Base-by-base conservation (phyloP, 2,113 vertebrate species). In the Tragelaphus imberbis region DNA sequence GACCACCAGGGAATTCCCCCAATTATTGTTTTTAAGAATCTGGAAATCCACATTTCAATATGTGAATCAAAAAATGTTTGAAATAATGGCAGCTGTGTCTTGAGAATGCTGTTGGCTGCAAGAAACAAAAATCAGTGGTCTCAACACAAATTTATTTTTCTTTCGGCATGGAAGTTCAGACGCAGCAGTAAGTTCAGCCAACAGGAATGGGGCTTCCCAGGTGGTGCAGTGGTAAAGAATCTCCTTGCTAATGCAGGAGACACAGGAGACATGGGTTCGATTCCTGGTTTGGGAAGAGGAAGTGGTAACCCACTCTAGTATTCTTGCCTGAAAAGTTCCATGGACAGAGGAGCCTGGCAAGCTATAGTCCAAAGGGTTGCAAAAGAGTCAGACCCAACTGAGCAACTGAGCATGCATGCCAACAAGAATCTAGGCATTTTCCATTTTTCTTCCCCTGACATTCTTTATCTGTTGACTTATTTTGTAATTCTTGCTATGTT, bases 81-180 rank as follows among this genome's bases (percentile, higher is more conserved):
- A 75, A 92, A 58, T 90, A 92, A 68, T 90, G 84, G 49, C 81
- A 97, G 53, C 71, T 84, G 4, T 89, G 58, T 94, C 75, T 81
- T 79, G 27, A 92, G 92, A 95, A 58, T 68, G 56, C 84, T 68
- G 13, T 79, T 96, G 75, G 40, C 49, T 94, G 11, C n/a, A 88
- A 82, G 80, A 96, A 96, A 68, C 75, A 92, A 65, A 96, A 93
- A 65, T 3, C 71, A 87, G 7, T 82, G 51, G 44, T 81, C 75
- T 94, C 77, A 93, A 89, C 49, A 94, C 84, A 96, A 71, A 77
- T 92, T 89, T 55, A 30, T 89, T 88, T 96, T 98, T 89, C 79
- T 95, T 92, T 33, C 1, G 1, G 40, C 84, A 19, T 8, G 53
- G 88, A 68, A 61, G 10, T 68, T 36, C 68, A 80, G 89, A 96